Evolutionary conservation across 1,140 invertebrate genomes (phyloP), one percentile per base, ranked within the genome.

Genomic region (Drosophila willistoni): DNA sequence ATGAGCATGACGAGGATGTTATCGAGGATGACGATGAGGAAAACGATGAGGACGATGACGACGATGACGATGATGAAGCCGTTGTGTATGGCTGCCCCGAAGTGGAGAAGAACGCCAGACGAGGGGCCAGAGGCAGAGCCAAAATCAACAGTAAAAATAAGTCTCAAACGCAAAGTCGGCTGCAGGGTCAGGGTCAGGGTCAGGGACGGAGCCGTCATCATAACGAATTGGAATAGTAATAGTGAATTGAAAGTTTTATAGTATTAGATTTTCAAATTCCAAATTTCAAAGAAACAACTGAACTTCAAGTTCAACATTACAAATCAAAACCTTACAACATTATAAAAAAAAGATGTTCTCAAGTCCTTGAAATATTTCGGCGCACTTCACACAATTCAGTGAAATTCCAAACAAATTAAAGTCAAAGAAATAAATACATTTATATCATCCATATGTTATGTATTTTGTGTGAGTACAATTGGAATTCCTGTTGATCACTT

Each of bases 1-100:
- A 92, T 25, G 93, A 94, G 64, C 91, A 93, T 62, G 94, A 95
- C 68, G 92, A 93, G 60, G 92, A 93, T 66, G 93, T 92, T 54
- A 81, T 84, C 57, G 81, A 84, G 12, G 93, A 93, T 60, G 73
- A 76, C 1, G 65, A 76, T 5, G 73, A 78, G 17, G 62, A 61
- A 0, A 59, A 70, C 2, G 59, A 69, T n/a, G 63, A 73, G 10
- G 62, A 55, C 9, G 29, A 61, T 1, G 29, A 61, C 7, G 19
- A 34, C 2, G 22, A 47, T 4, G 41, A 44, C 5, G 22, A 19
- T 22, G 39, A 14, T 2, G 17, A 10, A 6, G 56, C 19, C 7
- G 57, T 74, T 25, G 73, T 70, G 39, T 66, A 73, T 25, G 64
- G 36, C 29, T 61, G 17, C 29, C 14, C 13, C 39, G 34, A 67